phyloP scores from a whole-genome alignment of 2,888 invertebrate genomes.

The Drosophila greeni region DNA sequence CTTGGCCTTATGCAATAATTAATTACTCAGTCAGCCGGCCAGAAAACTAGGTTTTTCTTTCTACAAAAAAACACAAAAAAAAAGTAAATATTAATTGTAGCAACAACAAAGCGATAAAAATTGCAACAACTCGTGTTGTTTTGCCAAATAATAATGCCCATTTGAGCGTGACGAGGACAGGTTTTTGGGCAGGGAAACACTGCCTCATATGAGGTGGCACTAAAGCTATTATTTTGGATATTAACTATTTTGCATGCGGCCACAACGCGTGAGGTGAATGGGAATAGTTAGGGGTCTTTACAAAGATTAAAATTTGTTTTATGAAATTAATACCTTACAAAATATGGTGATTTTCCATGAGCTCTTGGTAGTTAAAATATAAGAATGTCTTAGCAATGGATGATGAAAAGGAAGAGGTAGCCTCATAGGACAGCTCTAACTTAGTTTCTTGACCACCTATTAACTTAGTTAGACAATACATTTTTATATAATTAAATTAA shows the following conservation, averaged over 20 bases:
- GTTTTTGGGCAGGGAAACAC: constrained; percentile 15
- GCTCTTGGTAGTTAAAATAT: background rate
- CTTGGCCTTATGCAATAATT: constrained; percentile 71
- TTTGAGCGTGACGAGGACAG: constrained; percentile 55
- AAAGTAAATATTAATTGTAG: constrained; percentile 69
- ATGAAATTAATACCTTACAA: background rate
- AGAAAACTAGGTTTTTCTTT: constrained; percentile 64
- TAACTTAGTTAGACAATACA: no score
- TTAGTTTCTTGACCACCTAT: no score
- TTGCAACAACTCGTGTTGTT: constrained; percentile 61
- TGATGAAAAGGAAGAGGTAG: background rate
- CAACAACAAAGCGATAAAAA: constrained; percentile 37
- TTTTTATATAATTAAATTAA: background rate
- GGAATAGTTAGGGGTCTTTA: background rate
- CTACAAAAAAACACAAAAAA: constrained; percentile 32
- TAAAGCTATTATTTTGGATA: constrained; percentile 17
- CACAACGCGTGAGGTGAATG: constrained; percentile 13
- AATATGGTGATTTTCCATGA: background rate
- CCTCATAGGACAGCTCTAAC: no score
- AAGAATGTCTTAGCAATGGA: no score
- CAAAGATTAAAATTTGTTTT: background rate
- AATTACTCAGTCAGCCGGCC: constrained; percentile 64
- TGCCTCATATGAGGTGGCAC: constrained; percentile 12
- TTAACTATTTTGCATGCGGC: constrained; percentile 24
- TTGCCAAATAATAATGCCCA: constrained; percentile 49